These are phyloP conservation scores for Autographa pulchrina DNA, from an alignment of 2,888 invertebrate genomes.

Conservation along the genomic window DNA sequence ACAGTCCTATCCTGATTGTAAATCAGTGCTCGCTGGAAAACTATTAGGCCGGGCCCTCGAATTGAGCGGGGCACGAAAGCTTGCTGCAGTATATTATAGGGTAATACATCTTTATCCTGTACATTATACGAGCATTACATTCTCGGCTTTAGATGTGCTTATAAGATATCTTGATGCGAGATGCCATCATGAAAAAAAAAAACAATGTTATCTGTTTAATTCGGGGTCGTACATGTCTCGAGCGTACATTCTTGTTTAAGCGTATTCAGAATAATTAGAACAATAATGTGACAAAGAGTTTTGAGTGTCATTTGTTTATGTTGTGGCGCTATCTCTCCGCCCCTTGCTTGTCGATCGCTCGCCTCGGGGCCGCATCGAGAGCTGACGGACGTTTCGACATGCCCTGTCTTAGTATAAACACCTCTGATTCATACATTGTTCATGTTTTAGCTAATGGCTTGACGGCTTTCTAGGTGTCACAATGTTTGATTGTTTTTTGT, in stretches of 20 bases:
- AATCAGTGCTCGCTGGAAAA: slow-evolving; percentile 81
- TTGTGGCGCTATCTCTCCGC: slow-evolving; percentile 62
- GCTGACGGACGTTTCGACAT: slow-evolving; percentile 82
- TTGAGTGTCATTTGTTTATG: slow-evolving; percentile 41
- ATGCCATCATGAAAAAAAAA: slow-evolving; percentile 8
- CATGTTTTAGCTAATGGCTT: slow-evolving; percentile 75
- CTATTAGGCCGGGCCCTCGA: slow-evolving; percentile 69
- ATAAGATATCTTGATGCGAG: slow-evolving; percentile 10
- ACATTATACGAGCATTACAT: slow-evolving; percentile 47
- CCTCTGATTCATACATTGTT: slow-evolving; percentile 81
- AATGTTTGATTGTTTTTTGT: slow-evolving; percentile 57
- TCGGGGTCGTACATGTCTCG: not conserved
- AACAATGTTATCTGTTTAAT: not conserved
- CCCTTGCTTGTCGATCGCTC: slow-evolving; percentile 71
- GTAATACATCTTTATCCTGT: slow-evolving; percentile 51
- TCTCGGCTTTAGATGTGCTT: slow-evolving; percentile 24
- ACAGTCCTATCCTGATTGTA: slow-evolving; percentile 87
- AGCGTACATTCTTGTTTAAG: slow-evolving; percentile 27
- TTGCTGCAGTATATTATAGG: slow-evolving; percentile 50
- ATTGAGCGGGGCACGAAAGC: slow-evolving; percentile 59
- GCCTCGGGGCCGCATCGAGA: slow-evolving; percentile 64
- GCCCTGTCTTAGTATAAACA: slow-evolving; percentile 76
- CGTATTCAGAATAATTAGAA: slow-evolving; percentile 47
- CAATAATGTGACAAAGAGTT: slow-evolving; percentile 50
- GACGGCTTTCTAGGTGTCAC: slow-evolving; percentile 71